Evolutionary conservation across 2,113 vertebrate species (phyloP), one percentile per base, ranked within the genome.

Genomic region (Tetrax tetrax): DNA sequence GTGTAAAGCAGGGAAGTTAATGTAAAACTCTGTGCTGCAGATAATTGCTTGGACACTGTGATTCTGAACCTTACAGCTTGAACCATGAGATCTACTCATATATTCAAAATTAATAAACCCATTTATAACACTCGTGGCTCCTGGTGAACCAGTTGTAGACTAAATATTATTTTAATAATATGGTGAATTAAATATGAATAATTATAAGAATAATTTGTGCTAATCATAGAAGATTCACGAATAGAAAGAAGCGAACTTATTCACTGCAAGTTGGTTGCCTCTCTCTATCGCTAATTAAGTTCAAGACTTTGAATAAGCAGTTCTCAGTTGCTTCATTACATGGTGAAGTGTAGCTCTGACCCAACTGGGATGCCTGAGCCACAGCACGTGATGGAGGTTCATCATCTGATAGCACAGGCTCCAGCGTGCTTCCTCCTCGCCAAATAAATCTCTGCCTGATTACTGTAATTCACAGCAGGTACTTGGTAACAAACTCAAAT

Each of bases 91-190:
- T 80, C 90, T 83, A 80, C 64, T 95, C 23, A 56, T 63, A 83
- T 90, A 92, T 84, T 94, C 79, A 81, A 53, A 96, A 96, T 86
- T 88, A 94, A 83, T 90, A 95, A 95, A 87, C 48, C 38, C 24
- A 68, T 86, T 96, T 95, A 83, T 63, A 93, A 60, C 47, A 81
- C 28, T 83, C 7, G 2, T 63, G 76, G 59, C 41, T 92, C 68
- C 18, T 77, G 60, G 82, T 96, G 92, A 95, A 90, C 91, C 82
- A 95, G 54, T 84, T 96, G 85, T 77, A 93, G 85, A 88, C 83
- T 86, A 93, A 88, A 85, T 88, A 92, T 77, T 92, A 88, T 90
- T 94, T 95, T 95, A 94, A 95, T 89, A 95, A 70, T 64, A 75
- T 6, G 2, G 13, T 87, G 54, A 90, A 95, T 93, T 95, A 91